Base-by-base conservation (phyloP, 2,797 vertebrate genomes). In the Silurus aristotelis region DNA sequence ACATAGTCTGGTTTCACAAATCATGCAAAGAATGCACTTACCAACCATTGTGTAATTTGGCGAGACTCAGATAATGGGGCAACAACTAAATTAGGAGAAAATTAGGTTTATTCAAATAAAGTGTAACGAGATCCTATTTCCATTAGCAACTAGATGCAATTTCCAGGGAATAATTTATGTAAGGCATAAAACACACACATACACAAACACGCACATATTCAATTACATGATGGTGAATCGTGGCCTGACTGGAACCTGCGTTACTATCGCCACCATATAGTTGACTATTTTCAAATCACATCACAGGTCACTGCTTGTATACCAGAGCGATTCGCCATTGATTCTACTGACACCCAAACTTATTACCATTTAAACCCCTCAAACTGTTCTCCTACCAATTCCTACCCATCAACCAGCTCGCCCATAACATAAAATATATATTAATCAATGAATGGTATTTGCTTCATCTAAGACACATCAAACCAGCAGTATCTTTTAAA, bases 41-140 rank as follows among this genome's bases (percentile, higher is more conserved):
- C 61, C n/a, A 79, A 10, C 63, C 67, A 80, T 55, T 67, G 79
- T 67, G 63, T 67, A 31, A 81, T 81, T 81, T 67, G 46, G 63
- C 5, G 10, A 81, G 43, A 67, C 7, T 5, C 25, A 67, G 79
- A 81, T 67, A 67, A 67, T 81, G 46, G 46, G 58, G 79, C 46
- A 81, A 81, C n/a, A 55, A 13, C 63, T 67, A 81, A 81, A 81
- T 81, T 52, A 67, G 63, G 63, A 81, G 79, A 81, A 81, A 67
- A 81, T 81, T 81, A 14, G 79, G 46, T 67, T 67, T 81, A 67
- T 67, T 67, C 79, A 81, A 81, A 67, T 67, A 67, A 81, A 81
- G 78, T 67, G 63, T 67, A 81, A 81, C 67, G 79, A 67, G 79
- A 81, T 64, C 72, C 38, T 56, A 48, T 56, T 67, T 5, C 63